phyloP scores from a whole-genome alignment of 2,888 invertebrate genomes.

The Azorinus chamasolen region DNA sequence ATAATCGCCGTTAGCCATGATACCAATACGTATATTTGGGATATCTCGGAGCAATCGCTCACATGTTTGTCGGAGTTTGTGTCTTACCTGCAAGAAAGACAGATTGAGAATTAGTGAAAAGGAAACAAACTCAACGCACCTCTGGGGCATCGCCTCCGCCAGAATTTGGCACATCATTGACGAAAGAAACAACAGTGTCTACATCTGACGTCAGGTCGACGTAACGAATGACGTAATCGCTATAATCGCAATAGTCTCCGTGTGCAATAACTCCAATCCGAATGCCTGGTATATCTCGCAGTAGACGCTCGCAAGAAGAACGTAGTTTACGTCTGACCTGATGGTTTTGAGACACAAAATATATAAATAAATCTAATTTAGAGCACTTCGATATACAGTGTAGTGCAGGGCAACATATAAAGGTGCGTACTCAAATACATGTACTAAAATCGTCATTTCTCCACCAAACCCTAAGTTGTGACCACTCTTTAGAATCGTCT shows the following conservation, averaged over 20 bases:
- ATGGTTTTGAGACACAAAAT: neutral
- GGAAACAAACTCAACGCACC: conserved; percentile 66
- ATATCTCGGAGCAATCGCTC: conserved; percentile 78
- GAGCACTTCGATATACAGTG: no score
- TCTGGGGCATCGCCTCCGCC: conserved; percentile 82
- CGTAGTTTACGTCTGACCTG: conserved; percentile 70
- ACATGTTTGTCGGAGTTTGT: conserved; percentile 73
- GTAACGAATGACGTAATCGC: conserved; percentile 72
- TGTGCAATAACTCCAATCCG: conserved; percentile 83
- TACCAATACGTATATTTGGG: conserved; percentile 78
- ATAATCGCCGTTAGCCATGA: conserved; percentile 84
- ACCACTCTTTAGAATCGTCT: no score
- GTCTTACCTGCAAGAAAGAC: conserved; percentile 71
- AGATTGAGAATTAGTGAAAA: neutral
- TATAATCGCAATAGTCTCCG: conserved; percentile 83
- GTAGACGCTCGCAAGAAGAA: conserved; percentile 74
- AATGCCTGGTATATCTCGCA: conserved; percentile 80
- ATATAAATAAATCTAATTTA: no score
- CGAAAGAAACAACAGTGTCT: conserved; percentile 76
- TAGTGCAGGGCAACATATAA: no score
- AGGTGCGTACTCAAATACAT: no score
- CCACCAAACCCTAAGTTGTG: no score
- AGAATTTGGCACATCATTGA: conserved; percentile 71
- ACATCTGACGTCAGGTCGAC: conserved; percentile 80
- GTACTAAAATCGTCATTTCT: no score